Evolutionary conservation across 64 coral and sea anemone genomes (phyloP).

Genomic region (Montipora efflorescens): DNA sequence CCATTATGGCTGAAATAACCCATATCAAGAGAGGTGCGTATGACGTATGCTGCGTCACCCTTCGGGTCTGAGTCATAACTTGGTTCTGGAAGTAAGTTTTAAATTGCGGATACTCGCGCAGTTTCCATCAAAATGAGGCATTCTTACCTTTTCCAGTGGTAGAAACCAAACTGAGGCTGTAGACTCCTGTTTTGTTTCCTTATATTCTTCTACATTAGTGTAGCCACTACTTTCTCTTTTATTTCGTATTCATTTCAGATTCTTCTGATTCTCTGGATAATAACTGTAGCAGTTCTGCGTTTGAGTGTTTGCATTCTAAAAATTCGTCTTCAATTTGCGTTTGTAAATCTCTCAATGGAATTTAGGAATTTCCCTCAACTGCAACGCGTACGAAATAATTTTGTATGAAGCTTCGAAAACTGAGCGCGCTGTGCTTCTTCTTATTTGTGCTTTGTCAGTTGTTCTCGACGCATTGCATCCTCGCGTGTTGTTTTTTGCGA

Average conservation of each 20-base stretch:
- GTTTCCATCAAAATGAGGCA: conserved; percentile 55
- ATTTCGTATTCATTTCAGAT: conserved; percentile 64
- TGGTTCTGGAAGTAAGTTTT: conserved; percentile 71
- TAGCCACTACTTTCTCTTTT: conserved; percentile 41
- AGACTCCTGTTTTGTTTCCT: conserved; percentile 12
- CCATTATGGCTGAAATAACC: not conserved
- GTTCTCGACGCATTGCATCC: not conserved
- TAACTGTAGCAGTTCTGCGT: conserved; percentile 37
- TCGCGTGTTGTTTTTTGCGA: not conserved
- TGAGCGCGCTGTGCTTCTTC: not conserved
- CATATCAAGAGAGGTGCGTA: conserved; percentile 46
- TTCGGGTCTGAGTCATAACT: conserved; percentile 52
- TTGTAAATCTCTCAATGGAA: not conserved
- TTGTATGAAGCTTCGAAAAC: not conserved
- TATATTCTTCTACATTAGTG: conserved; percentile 50
- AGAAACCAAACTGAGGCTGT: conserved; percentile 28
- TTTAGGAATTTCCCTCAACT: not conserved
- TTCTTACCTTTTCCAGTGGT: conserved; percentile 57
- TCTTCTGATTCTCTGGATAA: conserved; percentile 15
- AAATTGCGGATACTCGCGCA: conserved; percentile 57
- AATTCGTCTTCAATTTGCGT: conserved; percentile 39
- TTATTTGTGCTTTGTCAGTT: conserved; percentile 37
- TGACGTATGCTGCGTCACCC: conserved; percentile 23
- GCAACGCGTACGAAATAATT: conserved; percentile 4
- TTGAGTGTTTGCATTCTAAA: conserved; percentile 40